phyloP scores from a whole-genome alignment of 37 sponge, comb jelly and placozoan genomes.

The Halichondria panicea region DNA sequence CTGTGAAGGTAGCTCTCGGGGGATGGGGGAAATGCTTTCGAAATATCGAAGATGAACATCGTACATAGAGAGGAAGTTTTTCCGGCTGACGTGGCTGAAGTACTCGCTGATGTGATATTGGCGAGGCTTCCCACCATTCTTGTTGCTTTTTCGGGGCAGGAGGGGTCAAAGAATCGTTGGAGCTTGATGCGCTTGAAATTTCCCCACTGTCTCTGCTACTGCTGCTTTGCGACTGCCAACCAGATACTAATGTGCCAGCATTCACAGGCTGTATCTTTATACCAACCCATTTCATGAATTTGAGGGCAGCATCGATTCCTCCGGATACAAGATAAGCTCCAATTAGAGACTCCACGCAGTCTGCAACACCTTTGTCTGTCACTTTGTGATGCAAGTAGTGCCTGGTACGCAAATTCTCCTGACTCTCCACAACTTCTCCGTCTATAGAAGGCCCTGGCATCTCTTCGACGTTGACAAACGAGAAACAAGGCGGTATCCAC shows the following conservation, averaged over 20 bases:
- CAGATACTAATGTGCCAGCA: not conserved
- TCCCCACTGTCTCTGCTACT: not conserved
- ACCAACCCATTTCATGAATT: slow-evolving; percentile 76
- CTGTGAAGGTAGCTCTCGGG: slow-evolving; percentile 1
- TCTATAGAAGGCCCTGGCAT: not conserved
- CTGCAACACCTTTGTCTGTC: slow-evolving; percentile 91
- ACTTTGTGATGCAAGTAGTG: slow-evolving; percentile 61
- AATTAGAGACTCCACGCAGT: slow-evolving; percentile 86
- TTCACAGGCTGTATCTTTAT: no score
- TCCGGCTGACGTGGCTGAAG: no score
- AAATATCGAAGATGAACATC: slow-evolving; percentile 12
- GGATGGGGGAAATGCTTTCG: slow-evolving; percentile 4
- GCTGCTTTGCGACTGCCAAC: not conserved
- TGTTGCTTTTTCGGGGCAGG: not conserved
- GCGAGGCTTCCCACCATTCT: no score
- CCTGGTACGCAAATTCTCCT: no score
- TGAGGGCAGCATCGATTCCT: slow-evolving; percentile 73
- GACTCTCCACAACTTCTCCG: not conserved
- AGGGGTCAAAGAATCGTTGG: not conserved
- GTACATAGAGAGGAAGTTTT: not conserved
- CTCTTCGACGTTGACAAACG: not conserved
- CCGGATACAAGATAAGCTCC: slow-evolving; percentile 87
- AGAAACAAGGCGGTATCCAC: slow-evolving; percentile 66
- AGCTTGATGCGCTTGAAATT: not conserved
- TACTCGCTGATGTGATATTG: no score